A percentile compares a stretch with the other conserved stretches of the same genome.
These are phyloP conservation scores for Rhinella marina DNA, from an alignment of 2,797 vertebrate genomes.

Conservation along the genomic window DNA sequence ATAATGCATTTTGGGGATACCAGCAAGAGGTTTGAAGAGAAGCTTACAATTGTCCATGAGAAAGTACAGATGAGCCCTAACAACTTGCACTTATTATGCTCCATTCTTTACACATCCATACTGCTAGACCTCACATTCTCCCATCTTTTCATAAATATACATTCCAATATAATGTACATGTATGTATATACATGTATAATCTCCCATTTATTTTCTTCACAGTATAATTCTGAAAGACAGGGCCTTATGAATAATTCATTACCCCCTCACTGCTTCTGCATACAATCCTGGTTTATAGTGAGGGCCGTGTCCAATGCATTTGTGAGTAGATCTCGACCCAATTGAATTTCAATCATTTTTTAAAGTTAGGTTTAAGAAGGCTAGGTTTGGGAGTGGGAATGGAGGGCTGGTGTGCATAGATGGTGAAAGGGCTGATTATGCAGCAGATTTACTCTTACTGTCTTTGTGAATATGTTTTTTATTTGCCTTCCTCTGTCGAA, in stretches of 20 bases:
- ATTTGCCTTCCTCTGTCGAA: constrained; percentile 42
- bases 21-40: not conserved
- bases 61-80: not conserved
- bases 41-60: not conserved
- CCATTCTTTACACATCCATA: not conserved
- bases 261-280: constrained; percentile 75
- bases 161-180: constrained; percentile 55
- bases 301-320: constrained; percentile 70
- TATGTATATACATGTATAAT: constrained; percentile 66
- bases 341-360: constrained; percentile 64
- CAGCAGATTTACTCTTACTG: constrained; percentile 50
- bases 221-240: constrained; percentile 87
- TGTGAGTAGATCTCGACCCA: constrained; percentile 64
- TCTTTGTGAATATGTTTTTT: constrained; percentile 49
- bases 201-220: constrained; percentile 77
- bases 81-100: not conserved
- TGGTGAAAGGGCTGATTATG: constrained; percentile 41
- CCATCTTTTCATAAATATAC: constrained; percentile 55
- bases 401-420: constrained; percentile 14
- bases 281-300: constrained; percentile 70
- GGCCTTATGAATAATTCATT: constrained; percentile 85
- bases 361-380: constrained; percentile 52
- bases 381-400: constrained; percentile 35
- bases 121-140: not conserved
- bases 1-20: not conserved